Evolutionary conservation across 2,797 vertebrate species (phyloP).

Genomic region (Macroramphosus scolopax): DNA sequence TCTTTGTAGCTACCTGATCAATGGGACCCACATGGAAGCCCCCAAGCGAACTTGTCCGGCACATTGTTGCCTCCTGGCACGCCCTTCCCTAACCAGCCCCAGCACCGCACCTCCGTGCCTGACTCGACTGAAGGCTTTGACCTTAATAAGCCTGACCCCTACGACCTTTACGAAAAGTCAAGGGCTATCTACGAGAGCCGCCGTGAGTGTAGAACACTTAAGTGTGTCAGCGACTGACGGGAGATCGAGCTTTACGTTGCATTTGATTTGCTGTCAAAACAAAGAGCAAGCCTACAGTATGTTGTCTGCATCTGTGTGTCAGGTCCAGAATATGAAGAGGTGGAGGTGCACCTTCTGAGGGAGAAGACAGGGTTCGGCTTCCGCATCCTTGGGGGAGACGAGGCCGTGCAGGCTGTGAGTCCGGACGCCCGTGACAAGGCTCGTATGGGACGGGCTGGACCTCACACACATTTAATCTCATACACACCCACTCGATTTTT

Average conservation of each 20-base stretch:
- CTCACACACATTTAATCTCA: constrained; percentile 62
- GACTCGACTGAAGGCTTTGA: constrained; percentile 95
- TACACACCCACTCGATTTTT: too few relatives aligned
- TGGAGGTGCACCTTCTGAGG: constrained; percentile 96
- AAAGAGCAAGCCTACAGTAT: not conserved
- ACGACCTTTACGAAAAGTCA: constrained; percentile 79
- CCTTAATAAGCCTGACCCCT: constrained; percentile 96
- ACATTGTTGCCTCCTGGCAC: constrained; percentile 84
- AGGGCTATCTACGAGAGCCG: too few relatives aligned
- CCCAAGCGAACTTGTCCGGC: constrained; percentile 88
- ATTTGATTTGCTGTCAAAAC: not conserved
- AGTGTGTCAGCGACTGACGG: too few relatives aligned
- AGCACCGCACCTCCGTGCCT: constrained; percentile 92
- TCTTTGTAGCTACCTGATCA: constrained; percentile 87
- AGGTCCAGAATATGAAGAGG: constrained; percentile 95
- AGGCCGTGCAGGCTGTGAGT: constrained; percentile 94
- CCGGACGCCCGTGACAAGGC: constrained; percentile 85
- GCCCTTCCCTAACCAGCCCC: constrained; percentile 84
- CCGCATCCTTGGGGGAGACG: constrained; percentile 94
- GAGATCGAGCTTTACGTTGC: too few relatives aligned
- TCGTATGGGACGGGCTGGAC: constrained; percentile 84
- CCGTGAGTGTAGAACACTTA: too few relatives aligned
- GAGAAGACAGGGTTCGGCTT: constrained; percentile 99
- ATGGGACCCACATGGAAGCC: constrained; percentile 96
- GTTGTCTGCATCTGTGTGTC: constrained; percentile 5